Conservation (phyloP, 2,797 vertebrate species). For the Muraenolepis orangiensis region DNA sequence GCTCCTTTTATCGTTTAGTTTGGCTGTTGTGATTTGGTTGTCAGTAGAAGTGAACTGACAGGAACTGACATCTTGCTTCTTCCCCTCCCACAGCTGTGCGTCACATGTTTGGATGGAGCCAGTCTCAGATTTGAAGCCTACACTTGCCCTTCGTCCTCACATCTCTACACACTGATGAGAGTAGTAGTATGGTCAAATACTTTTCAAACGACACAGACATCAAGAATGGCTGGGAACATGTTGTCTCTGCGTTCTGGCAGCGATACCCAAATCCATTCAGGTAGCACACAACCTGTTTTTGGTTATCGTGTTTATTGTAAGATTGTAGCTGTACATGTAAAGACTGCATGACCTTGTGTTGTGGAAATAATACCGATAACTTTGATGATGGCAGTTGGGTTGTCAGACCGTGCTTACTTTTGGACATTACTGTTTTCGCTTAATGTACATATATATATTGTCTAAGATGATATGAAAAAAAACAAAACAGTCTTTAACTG, state of each 20-base stretch:
- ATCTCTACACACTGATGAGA: conserved; percentile 16
- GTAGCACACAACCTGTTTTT: conserved; percentile 40
- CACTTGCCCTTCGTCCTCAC: conserved; percentile 27
- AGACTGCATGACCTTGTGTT: too few relatives aligned
- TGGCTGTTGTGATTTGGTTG: background rate
- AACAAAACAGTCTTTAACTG: background rate
- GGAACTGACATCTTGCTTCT: too few relatives aligned
- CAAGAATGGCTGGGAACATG: conserved; percentile 72
- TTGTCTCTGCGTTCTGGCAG: conserved; percentile 77
- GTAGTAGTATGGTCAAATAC: conserved; percentile 75
- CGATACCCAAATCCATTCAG: conserved; percentile 79
- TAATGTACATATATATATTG: background rate
- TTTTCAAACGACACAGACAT: conserved; percentile 67
- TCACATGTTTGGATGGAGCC: conserved; percentile 65
- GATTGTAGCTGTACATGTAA: too few relatives aligned
- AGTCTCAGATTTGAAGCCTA: conserved; percentile 16
- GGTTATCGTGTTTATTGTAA: too few relatives aligned
- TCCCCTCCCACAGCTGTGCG: conserved; percentile 24
- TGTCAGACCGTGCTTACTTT: too few relatives aligned
- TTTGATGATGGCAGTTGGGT: too few relatives aligned
- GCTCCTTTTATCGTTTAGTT: background rate
- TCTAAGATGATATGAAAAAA: background rate
- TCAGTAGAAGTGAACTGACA: too few relatives aligned
- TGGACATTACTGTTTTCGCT: background rate
- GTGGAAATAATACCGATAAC: too few relatives aligned